Evolutionary conservation across 2,888 invertebrate species (phyloP).

Genomic region (Nysson spinosus): DNA sequence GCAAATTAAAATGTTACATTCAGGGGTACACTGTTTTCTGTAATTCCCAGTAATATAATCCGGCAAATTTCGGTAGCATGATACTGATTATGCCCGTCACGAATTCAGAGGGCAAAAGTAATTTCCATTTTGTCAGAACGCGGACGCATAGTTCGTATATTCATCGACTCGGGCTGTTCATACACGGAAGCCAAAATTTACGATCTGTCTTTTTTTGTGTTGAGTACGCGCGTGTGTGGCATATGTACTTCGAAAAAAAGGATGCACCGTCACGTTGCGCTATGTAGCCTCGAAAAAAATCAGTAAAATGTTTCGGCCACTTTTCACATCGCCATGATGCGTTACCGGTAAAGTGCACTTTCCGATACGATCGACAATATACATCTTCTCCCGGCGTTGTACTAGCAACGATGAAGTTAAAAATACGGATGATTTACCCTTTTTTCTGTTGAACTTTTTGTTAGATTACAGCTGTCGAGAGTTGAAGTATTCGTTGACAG

Average conservation of each 20-base stretch:
- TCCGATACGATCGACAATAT: slow-evolving; percentile 32
- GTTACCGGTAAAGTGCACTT: slow-evolving; percentile 20
- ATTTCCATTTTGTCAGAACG: slow-evolving; percentile 20
- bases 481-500: too few species aligned
- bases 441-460: too few species aligned
- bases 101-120: slow-evolving; percentile 15
- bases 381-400: slow-evolving; percentile 1
- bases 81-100: neutral
- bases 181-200: slow-evolving; percentile 9
- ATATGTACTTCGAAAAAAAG: slow-evolving; percentile 6
- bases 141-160: neutral
- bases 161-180: slow-evolving; percentile 1
- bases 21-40: slow-evolving; percentile 16
- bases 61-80: slow-evolving; percentile 15
- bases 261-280: slow-evolving; percentile 3
- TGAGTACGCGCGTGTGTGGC: neutral
- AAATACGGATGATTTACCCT: too few species aligned
- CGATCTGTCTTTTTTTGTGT: neutral
- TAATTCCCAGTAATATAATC: slow-evolving; percentile 11
- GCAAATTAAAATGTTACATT: slow-evolving; percentile 37
- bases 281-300: slow-evolving; percentile 30
- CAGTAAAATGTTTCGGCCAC: slow-evolving; percentile 44
- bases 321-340: slow-evolving; percentile 33
- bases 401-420: too few species aligned
- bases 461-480: too few species aligned